phyloP scores from a whole-genome alignment of 2,797 vertebrate genomes.

The Platalea minor region DNA sequence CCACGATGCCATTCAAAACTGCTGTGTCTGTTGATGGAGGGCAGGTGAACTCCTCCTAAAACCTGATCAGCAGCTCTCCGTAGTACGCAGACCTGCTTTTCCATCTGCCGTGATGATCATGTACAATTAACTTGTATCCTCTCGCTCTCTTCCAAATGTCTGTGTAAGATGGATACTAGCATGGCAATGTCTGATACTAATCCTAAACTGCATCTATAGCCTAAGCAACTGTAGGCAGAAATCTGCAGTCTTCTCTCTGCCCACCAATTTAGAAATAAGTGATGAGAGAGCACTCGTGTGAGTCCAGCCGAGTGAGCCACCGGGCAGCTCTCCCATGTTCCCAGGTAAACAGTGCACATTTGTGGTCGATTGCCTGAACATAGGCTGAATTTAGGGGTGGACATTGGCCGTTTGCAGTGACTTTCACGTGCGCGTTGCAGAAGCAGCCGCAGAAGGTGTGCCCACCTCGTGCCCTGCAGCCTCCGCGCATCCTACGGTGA shows the following conservation, averaged over 20 bases:
- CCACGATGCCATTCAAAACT: not conserved
- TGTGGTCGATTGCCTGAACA: not conserved
- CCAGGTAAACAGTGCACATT: rapidly evolving
- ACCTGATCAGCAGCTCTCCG: not conserved
- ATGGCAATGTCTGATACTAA: not conserved
- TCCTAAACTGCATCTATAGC: not conserved
- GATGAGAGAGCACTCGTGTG: not conserved
- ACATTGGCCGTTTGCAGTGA: not conserved
- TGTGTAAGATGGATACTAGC: not conserved
- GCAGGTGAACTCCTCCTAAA: not conserved
- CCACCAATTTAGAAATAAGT: not conserved
- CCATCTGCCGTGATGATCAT: not conserved
- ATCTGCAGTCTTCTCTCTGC: not conserved
- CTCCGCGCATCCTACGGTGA: rapidly evolving
- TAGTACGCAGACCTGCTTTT: not conserved
- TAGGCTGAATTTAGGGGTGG: not conserved
- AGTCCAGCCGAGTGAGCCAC: not conserved
- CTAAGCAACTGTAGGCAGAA: not conserved
- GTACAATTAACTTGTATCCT: not conserved
- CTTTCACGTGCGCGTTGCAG: not conserved
- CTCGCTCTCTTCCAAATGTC: not conserved
- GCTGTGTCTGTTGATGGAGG: not conserved
- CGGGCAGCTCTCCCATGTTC: not conserved
- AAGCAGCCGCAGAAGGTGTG: not conserved
- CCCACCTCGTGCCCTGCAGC: not conserved